A percentile compares a stretch with the other conserved stretches of the same genome.
Conservation (phyloP, 2,888 invertebrate genomes). For the Homarus gammarus region DNA sequence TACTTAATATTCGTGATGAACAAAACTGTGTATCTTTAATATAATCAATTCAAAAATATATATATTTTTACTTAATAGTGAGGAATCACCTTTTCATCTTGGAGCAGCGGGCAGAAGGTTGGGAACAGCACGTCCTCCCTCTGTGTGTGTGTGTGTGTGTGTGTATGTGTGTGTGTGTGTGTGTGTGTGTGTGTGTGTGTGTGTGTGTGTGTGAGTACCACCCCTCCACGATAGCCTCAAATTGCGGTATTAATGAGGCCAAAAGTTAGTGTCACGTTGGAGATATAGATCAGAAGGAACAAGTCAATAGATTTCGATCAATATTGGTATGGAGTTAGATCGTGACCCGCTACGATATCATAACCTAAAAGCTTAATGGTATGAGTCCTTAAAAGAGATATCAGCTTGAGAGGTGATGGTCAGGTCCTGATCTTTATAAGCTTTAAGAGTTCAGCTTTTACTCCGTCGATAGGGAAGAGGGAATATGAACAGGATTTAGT, state of each 20-base stretch:
- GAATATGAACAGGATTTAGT: background rate
- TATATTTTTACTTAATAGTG: too few species aligned
- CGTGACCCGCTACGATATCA: conserved; percentile 3
- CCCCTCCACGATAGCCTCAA: background rate
- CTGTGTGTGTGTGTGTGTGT: too few species aligned
- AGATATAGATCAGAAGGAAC: conserved; percentile 31
- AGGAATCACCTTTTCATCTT: too few species aligned
- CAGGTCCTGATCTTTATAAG: background rate
- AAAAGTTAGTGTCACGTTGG: conserved; percentile 27
- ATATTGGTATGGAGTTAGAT: background rate
- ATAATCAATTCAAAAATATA: too few species aligned
- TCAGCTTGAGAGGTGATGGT: background rate
- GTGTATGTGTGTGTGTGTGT: background rate
- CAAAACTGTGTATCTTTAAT: too few species aligned
- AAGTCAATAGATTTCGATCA: conserved; percentile 27
- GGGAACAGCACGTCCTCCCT: too few species aligned
- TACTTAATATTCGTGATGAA: too few species aligned
- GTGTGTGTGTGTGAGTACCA: background rate
- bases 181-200: background rate
- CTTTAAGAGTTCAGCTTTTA: background rate
- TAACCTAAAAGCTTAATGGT: background rate
- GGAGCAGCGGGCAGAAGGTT: too few species aligned
- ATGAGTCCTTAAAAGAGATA: background rate
- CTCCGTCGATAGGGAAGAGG: background rate
- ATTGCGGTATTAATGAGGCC: conserved; percentile 9